phyloP scores from a whole-genome alignment of 2,888 invertebrate species.

The Eretmocerus hayati region DNA sequence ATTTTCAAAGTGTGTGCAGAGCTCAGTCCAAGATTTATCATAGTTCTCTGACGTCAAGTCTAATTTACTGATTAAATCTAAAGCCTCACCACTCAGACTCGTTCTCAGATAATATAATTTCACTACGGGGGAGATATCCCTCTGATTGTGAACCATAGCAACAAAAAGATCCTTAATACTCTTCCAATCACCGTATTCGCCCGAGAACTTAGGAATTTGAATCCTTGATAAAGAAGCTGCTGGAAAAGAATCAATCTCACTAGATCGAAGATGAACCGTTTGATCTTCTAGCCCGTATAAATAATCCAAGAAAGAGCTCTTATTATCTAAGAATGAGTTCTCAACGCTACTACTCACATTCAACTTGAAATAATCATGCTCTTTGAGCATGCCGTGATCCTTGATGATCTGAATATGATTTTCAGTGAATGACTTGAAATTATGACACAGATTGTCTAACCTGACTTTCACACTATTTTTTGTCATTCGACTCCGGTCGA shows the following conservation, averaged over 20 bases:
- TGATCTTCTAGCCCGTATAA: background rate
- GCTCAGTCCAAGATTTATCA: background rate
- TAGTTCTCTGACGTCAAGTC: background rate
- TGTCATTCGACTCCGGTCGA: background rate
- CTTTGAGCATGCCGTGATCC: background rate
- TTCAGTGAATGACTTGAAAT: background rate
- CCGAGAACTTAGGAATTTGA: background rate
- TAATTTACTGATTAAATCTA: background rate
- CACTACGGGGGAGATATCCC: background rate
- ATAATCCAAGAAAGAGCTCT: background rate
- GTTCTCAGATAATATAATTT: background rate
- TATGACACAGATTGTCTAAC: background rate
- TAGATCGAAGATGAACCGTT: too few species aligned
- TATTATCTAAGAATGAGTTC: background rate
- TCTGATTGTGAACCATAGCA: background rate
- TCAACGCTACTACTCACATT: background rate
- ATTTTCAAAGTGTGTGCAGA: background rate
- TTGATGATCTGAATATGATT: background rate
- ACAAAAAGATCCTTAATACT: background rate
- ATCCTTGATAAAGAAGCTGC: background rate
- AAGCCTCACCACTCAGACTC: background rate
- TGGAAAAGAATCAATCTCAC: too few species aligned
- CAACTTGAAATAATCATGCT: background rate
- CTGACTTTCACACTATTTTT: background rate
- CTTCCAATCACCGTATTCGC: background rate